phyloP scores from a whole-genome alignment of 2,797 vertebrate genomes.

The Myiotriccus ornatus region DNA sequence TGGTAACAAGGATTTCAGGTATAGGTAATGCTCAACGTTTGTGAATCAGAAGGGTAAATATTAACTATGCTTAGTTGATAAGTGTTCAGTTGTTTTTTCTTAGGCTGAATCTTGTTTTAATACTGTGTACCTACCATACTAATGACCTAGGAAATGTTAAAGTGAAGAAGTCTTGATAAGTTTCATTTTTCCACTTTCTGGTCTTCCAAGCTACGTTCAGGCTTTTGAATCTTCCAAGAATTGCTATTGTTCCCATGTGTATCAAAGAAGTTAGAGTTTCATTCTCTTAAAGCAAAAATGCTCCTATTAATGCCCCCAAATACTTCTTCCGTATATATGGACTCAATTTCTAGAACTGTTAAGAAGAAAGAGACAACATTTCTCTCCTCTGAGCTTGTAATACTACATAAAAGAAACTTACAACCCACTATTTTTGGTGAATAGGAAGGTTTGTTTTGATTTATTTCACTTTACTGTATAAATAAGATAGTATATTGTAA shows the following conservation, averaged over 20 bases:
- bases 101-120: not conserved
- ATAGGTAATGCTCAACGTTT: not conserved
- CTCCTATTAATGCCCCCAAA: not conserved
- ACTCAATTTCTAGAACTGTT: not conserved
- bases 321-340: not conserved
- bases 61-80: not conserved
- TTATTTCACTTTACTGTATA: not conserved
- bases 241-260: not conserved
- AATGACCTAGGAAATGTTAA: not conserved
- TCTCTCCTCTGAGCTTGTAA: not conserved
- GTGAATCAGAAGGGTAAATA: not conserved
- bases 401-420: not conserved
- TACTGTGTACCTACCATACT: not conserved
- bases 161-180: not conserved
- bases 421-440: not conserved
- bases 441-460: not conserved
- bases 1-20: not conserved
- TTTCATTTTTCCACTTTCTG: not conserved
- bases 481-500: not conserved
- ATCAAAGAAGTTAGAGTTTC: not conserved
- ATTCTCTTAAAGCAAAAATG: not conserved
- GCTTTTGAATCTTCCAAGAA: not conserved
- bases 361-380: not conserved
- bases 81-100: not conserved
- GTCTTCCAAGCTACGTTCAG: not conserved